Evolutionary conservation across 2,888 invertebrate genomes (phyloP).

Genomic region (Hyposoter dolosus): DNA sequence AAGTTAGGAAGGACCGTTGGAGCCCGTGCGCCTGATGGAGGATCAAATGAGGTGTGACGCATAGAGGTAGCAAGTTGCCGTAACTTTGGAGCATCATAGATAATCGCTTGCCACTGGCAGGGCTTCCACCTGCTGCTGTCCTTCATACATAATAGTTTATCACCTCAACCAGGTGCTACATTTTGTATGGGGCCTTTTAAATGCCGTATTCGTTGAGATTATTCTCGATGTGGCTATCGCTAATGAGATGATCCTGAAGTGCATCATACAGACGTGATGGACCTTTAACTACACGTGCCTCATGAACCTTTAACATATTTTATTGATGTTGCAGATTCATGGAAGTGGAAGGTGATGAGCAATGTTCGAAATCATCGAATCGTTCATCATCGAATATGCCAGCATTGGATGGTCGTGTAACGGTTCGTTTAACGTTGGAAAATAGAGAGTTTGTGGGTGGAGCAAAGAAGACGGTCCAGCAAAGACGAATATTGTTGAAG

Average conservation of each 20-base stretch:
- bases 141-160: constrained; percentile 38
- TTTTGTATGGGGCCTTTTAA: not conserved
- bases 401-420: not conserved
- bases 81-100: constrained; percentile 51
- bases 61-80: constrained; percentile 51
- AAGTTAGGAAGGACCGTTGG: constrained; percentile 1
- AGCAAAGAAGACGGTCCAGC: constrained; percentile 8
- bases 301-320: not conserved
- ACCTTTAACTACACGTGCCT: not conserved
- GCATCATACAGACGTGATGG: not conserved
- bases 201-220: not conserved
- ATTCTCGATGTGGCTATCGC: no score
- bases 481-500: constrained; percentile 35
- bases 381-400: not conserved
- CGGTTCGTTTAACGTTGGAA: not conserved
- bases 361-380: not conserved
- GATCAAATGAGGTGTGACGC: constrained; percentile 66
- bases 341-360: not conserved
- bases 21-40: constrained; percentile 52
- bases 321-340: not conserved
- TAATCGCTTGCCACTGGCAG: constrained; percentile 29
- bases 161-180: not conserved
- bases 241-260: not conserved
- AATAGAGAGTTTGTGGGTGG: not conserved
- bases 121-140: constrained; percentile 18